A percentile compares a stretch with the other conserved stretches of the same genome.
Evolutionary conservation across 1,140 invertebrate genomes (phyloP).

Genomic region (Papilio glaucus): DNA sequence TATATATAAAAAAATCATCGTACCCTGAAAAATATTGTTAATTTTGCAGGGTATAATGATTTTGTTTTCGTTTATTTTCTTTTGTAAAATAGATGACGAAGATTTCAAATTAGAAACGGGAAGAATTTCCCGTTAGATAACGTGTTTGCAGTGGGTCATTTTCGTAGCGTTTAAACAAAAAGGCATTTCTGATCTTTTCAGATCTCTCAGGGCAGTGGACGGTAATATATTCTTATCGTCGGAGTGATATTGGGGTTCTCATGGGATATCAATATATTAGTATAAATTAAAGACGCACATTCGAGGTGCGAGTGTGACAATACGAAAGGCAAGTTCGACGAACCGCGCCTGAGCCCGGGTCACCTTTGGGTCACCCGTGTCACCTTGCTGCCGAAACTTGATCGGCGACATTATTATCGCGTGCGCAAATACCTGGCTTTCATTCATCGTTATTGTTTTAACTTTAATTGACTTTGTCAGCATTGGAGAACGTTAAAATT

Average conservation of each 20-base stretch:
- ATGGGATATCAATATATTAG: conserved; percentile 24
- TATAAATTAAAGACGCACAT: conserved; percentile 42
- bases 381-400: conserved; percentile 78
- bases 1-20: too few species aligned
- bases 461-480: conserved; percentile 12
- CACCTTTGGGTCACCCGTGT: conserved; percentile 74
- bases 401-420: conserved; percentile 74
- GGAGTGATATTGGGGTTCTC: conserved; percentile 5
- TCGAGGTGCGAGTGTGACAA: conserved; percentile 49
- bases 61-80: too few species aligned
- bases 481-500: conserved; percentile 4
- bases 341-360: conserved; percentile 63
- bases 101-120: too few species aligned
- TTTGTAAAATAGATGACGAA: too few species aligned
- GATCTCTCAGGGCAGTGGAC: not conserved
- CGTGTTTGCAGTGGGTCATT: not conserved
- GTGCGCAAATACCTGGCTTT: conserved; percentile 53
- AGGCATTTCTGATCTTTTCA: not conserved
- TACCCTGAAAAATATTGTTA: too few species aligned
- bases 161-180: not conserved
- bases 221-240: not conserved
- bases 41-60: too few species aligned
- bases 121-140: too few species aligned
- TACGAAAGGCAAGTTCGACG: conserved; percentile 61
- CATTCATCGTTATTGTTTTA: conserved; percentile 49